Evolutionary conservation across 23 tunicate species (phyloP).

Genomic region (Styela clava): DNA sequence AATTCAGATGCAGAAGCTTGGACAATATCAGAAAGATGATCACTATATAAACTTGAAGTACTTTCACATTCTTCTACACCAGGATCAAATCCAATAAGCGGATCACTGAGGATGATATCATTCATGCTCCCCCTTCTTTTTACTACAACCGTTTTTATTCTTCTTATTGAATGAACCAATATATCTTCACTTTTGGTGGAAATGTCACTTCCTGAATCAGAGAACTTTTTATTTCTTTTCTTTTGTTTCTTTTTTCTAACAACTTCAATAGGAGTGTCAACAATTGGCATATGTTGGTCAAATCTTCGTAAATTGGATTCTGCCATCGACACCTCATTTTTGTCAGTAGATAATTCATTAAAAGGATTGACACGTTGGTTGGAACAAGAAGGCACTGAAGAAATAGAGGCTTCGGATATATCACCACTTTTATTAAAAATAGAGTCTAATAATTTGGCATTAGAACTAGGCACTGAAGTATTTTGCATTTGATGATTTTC

Average conservation of each 20-base stretch:
- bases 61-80: not conserved
- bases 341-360: not conserved
- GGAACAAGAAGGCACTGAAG: not conserved
- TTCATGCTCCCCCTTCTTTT: not conserved
- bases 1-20: too few species aligned
- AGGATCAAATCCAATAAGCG: conserved; percentile 21
- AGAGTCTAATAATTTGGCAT: not conserved
- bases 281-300: not conserved
- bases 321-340: not conserved
- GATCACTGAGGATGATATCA: not conserved
- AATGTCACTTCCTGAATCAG: not conserved
- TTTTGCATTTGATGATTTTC: not conserved
- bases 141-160: not conserved
- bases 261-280: conserved; percentile 24
- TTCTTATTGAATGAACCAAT: not conserved
- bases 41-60: too few species aligned
- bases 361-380: conserved; percentile 13
- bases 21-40: too few species aligned
- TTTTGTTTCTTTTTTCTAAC: not conserved
- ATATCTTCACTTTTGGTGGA: conserved; percentile 1
- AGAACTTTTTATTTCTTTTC: not conserved
- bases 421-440: not conserved
- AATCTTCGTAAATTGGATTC: not conserved
- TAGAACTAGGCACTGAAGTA: not conserved
- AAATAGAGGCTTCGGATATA: not conserved